A percentile compares a stretch with the other conserved stretches of the same genome.
phyloP scores from a whole-genome alignment of 2,113 vertebrate genomes.

The Tragulus kanchil region DNA sequence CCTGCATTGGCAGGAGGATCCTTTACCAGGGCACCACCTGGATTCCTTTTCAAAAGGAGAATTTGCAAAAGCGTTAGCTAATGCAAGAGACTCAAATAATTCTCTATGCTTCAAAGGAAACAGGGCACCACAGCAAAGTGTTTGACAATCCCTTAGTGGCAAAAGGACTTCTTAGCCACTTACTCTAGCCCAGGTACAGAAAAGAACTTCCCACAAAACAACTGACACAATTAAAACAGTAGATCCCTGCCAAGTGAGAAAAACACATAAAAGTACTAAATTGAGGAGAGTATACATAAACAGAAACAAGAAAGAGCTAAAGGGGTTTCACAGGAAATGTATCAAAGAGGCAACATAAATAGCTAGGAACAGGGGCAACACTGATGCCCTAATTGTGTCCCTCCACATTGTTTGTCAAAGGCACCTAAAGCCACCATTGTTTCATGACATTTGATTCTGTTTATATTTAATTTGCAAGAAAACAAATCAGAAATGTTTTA shows the following conservation, averaged over 20 bases:
- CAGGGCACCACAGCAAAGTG: too few relatives aligned
- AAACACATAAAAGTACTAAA: background rate
- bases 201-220: background rate
- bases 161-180: background rate
- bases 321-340: background rate
- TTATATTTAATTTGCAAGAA: conserved; percentile 23
- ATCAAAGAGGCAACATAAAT: background rate
- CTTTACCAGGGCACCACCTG: background rate
- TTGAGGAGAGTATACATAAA: background rate
- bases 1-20: background rate
- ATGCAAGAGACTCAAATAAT: background rate
- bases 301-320: background rate
- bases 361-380: accelerated
- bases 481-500: background rate
- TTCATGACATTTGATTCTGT: background rate
- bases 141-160: background rate
- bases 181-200: background rate
- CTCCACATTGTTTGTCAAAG: background rate
- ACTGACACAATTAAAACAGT: background rate
- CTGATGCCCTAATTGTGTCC: accelerated
- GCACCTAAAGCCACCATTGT: background rate
- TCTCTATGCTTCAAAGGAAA: background rate
- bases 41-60: background rate
- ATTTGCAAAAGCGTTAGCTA: background rate
- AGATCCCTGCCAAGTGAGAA: background rate